These are phyloP conservation scores for Raja brachyura DNA, from an alignment of 2,113 vertebrate species.

Conservation along the genomic window DNA sequence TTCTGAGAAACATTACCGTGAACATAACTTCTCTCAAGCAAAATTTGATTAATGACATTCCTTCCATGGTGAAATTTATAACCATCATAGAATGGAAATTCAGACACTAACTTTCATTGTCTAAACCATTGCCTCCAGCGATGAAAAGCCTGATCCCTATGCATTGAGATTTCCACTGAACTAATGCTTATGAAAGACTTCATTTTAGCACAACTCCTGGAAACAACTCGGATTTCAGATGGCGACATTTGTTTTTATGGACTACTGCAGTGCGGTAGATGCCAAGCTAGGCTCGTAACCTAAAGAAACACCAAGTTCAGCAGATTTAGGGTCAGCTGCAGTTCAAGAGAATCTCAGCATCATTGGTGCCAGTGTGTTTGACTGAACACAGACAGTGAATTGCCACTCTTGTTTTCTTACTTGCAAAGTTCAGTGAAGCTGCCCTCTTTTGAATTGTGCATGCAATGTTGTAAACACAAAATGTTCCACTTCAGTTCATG, in stretches of 20 bases:
- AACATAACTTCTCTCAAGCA: not conserved
- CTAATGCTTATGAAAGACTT: not conserved
- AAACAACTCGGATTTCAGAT: not conserved
- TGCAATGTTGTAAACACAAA: not conserved
- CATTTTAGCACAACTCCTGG: not conserved
- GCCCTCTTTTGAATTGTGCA: not conserved
- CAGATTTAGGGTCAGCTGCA: not conserved
- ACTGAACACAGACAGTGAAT: not conserved
- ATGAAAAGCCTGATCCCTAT: not conserved
- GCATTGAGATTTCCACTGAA: not conserved
- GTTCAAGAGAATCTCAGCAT: not conserved
- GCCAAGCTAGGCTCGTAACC: not conserved
- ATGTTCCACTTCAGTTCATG: not conserved
- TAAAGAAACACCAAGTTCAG: not conserved
- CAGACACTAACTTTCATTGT: conserved; percentile 28
- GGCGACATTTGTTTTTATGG: not conserved
- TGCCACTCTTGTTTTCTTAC: not conserved
- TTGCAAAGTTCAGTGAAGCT: not conserved
- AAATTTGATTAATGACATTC: not conserved
- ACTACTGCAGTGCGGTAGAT: not conserved
- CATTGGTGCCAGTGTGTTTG: not conserved
- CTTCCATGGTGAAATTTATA: not conserved
- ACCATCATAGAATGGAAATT: not conserved
- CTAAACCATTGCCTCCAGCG: not conserved
- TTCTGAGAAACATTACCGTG: not conserved